A percentile compares a stretch with the other conserved stretches of the same genome.
Conservation (phyloP, 1,140 invertebrate species). For the Trachymyrmex cornetzi region DNA sequence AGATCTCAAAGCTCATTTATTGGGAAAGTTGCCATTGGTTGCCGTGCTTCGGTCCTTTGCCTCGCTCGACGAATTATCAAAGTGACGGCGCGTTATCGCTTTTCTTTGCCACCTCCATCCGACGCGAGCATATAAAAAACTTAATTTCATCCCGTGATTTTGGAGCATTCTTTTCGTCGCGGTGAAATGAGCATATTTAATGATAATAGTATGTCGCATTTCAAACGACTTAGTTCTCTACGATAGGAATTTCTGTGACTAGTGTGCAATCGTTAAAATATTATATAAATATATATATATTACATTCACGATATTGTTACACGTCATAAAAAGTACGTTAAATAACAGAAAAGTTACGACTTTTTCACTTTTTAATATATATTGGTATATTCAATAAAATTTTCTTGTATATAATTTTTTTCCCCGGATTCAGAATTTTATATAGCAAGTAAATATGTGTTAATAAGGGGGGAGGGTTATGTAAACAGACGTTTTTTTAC, state of each 20-base stretch:
- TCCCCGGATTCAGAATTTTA: background rate
- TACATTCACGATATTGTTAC: background rate
- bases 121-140: background rate
- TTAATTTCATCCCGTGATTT: constrained; percentile 14
- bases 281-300: too few relatives aligned
- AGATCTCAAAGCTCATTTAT: constrained; percentile 49
- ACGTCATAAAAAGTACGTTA: background rate
- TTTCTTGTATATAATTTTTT: background rate
- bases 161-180: background rate
- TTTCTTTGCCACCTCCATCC: constrained; percentile 12
- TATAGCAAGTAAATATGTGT: too few relatives aligned
- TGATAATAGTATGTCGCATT: background rate
- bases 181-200: background rate
- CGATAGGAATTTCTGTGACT: background rate
- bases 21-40: constrained; percentile 48
- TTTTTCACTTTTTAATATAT: background rate
- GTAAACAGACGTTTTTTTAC: too few relatives aligned
- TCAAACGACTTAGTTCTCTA: background rate
- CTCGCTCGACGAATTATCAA: constrained; percentile 50
- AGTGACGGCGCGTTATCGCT: constrained; percentile 18
- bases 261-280: too few relatives aligned
- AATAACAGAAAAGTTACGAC: background rate
- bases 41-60: background rate
- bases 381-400: background rate
- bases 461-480: too few relatives aligned